Conservation (phyloP, 2,113 vertebrate genomes). For the Ploceus nigricollis region DNA sequence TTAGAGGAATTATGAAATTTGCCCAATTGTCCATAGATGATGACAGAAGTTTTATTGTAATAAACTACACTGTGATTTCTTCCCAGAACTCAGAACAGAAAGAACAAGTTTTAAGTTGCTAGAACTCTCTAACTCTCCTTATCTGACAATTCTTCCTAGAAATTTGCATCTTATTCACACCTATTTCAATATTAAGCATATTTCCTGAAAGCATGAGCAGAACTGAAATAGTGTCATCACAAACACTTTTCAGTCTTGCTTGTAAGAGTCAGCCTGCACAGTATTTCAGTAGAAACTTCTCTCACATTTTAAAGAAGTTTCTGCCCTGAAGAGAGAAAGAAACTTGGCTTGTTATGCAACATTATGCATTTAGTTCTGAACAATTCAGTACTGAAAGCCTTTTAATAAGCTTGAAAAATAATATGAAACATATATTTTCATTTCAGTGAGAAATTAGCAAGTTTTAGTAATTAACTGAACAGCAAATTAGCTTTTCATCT, state of each 20-base stretch:
- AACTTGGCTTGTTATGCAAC: not conserved
- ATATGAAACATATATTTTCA: not conserved
- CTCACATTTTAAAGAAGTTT: not conserved
- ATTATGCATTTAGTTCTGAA: not conserved
- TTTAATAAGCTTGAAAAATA: not conserved
- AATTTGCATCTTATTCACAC: not conserved
- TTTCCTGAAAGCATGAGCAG: not conserved
- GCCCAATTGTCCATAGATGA: accelerated
- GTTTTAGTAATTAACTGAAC: not conserved
- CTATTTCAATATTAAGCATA: not conserved
- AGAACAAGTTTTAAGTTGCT: not conserved
- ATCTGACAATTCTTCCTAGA: not conserved
- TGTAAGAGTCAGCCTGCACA: not conserved
- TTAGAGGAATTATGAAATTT: not conserved
- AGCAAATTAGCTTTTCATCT: not conserved
- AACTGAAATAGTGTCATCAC: not conserved
- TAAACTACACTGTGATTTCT: not conserved
- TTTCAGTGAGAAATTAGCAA: not conserved
- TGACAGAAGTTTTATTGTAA: not conserved
- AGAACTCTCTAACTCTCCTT: not conserved
- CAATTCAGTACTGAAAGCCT: not conserved
- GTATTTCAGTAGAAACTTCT: not conserved
- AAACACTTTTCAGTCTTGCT: not conserved
- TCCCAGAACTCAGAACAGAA: not conserved
- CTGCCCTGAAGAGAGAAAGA: not conserved